phyloP scores from a whole-genome alignment of 2,888 invertebrate genomes.

The Dastarcus helophoroides region DNA sequence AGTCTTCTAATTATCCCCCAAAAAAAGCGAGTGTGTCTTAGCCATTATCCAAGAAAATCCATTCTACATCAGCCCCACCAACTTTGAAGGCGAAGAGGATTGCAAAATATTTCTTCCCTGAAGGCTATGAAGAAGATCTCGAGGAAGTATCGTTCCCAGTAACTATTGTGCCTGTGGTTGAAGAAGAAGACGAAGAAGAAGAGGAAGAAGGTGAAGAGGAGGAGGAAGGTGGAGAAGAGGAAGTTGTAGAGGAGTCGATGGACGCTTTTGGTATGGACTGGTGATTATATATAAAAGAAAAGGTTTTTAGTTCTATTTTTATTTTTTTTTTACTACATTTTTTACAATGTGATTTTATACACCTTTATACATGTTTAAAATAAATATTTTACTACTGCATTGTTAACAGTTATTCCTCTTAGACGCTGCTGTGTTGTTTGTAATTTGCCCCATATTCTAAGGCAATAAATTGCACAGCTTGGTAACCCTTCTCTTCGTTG shows the following conservation, averaged over 20 bases:
- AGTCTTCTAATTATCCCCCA: conserved; percentile 35
- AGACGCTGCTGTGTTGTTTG: no score
- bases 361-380: no score
- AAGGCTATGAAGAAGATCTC: conserved; percentile 37
- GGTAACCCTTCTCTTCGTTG: no score
- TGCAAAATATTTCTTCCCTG: conserved; percentile 58
- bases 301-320: no score
- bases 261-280: no score
- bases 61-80: conserved; percentile 55
- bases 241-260: conserved; percentile 2
- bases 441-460: no score
- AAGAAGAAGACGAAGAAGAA: conserved; percentile 25
- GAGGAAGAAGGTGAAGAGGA: conserved; percentile 2
- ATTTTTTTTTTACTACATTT: no score
- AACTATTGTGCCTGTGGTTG: conserved; percentile 11
- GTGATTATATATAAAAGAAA: no score
- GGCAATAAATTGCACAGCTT: no score
- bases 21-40: conserved; percentile 52
- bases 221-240: conserved; percentile 26
- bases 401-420: no score
- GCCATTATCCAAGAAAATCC: conserved; percentile 54
- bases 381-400: no score
- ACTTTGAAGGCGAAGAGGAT: conserved; percentile 49
- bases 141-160: conserved; percentile 9
- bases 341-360: no score